phyloP scores from a whole-genome alignment of 2,888 invertebrate genomes.

The Tetranychus truncatus region DNA sequence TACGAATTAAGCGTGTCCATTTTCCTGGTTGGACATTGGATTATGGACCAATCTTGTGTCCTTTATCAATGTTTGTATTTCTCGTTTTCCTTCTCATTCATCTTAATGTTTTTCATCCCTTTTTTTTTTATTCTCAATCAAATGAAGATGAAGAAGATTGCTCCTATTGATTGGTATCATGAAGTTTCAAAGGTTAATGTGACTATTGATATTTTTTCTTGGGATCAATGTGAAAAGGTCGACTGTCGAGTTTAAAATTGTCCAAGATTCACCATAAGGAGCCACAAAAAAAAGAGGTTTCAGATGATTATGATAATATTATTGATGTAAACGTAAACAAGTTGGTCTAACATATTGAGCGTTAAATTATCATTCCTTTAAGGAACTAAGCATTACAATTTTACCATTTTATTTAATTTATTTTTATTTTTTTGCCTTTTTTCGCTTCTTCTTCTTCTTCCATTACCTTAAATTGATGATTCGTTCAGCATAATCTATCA shows the following conservation, averaged over 20 bases:
- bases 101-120: neutral
- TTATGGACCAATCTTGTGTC: too few species aligned
- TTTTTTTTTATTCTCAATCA: too few species aligned
- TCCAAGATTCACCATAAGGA: neutral
- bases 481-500: neutral
- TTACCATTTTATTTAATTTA: constrained; percentile 10
- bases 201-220: too few species aligned
- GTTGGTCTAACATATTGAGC: neutral
- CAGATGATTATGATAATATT: constrained; percentile 15
- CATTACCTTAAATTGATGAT: constrained; percentile 3
- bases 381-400: neutral
- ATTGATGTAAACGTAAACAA: neutral
- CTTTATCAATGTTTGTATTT: too few species aligned
- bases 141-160: too few species aligned
- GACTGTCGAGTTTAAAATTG: neutral
- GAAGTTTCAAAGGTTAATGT: too few species aligned
- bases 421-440: constrained; percentile 14
- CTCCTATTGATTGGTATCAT: too few species aligned
- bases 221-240: too few species aligned
- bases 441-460: constrained; percentile 18
- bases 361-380: too few species aligned
- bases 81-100: too few species aligned
- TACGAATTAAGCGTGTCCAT: neutral
- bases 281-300: constrained; percentile 36
- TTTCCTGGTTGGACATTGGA: neutral